Percentiles rank a stretch among this genome's conserved stretches.
These are phyloP conservation scores for Leuciscus waleckii DNA, from an alignment of 2,797 vertebrate genomes.

Conservation along the genomic window DNA sequence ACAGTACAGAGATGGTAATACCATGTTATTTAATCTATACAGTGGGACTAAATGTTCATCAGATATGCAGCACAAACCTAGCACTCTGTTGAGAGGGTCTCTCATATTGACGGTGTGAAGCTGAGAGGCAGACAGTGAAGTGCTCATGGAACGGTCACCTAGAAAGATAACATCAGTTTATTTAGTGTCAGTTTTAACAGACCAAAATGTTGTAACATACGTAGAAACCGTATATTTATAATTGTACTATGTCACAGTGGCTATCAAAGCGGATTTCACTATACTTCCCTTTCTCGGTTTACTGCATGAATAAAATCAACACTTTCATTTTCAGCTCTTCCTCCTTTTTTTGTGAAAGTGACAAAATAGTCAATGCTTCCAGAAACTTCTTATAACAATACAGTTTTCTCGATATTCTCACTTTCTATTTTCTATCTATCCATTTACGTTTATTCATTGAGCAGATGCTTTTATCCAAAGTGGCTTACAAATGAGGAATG, in stretches of 20 bases:
- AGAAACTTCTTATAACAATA: not conserved
- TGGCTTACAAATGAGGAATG: not conserved
- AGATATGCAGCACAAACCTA: constrained; percentile 82
- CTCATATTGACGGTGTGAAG: constrained; percentile 97
- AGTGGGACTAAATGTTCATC: not conserved
- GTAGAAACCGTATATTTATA: not conserved
- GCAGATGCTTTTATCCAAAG: not conserved
- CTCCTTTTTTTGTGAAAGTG: constrained; percentile 9
- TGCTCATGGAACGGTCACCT: constrained; percentile 95
- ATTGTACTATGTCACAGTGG: not conserved
- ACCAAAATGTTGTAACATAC: not conserved
- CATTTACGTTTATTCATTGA: not conserved
- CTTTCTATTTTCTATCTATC: not conserved
- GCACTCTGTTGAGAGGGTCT: constrained; percentile 92
- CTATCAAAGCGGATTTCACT: not conserved
- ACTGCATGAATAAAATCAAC: not conserved
- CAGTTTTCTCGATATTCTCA: not conserved
- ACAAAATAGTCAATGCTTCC: not conserved
- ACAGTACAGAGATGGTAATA: not conserved
- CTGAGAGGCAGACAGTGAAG: constrained; percentile 93
- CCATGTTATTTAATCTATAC: not conserved
- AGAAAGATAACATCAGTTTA: constrained; percentile 17
- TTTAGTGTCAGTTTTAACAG: not conserved
- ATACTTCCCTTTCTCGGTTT: not conserved
- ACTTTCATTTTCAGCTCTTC: not conserved